These are phyloP conservation scores for Cheirogaleus medius DNA, from an alignment of 2,113 vertebrate genomes.

Conservation along the genomic window DNA sequence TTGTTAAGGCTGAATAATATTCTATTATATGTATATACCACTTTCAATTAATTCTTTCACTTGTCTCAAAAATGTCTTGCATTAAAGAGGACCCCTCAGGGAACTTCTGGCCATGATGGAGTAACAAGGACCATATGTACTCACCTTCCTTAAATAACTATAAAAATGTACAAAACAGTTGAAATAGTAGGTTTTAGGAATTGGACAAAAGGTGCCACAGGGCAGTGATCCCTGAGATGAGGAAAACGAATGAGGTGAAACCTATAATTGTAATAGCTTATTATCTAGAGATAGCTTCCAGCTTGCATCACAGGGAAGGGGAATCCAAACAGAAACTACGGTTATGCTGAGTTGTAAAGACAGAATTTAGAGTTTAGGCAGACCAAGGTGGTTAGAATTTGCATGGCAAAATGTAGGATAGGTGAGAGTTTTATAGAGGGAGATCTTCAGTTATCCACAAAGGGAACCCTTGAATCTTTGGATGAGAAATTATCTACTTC, in stretches of 20 bases:
- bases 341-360: not conserved
- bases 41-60: not conserved
- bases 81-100: not conserved
- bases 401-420: not conserved
- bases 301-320: not conserved
- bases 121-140: not conserved
- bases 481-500: not conserved
- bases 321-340: not conserved
- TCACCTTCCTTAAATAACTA: not conserved
- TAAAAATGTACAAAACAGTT: not conserved
- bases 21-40: not conserved
- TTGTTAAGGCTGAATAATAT: not conserved
- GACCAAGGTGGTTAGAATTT: not conserved
- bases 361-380: not conserved
- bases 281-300: not conserved
- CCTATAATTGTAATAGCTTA: not conserved
- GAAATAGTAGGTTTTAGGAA: not conserved
- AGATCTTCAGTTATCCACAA: not conserved
- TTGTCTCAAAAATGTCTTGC: not conserved
- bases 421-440: not conserved
- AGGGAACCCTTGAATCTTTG: conserved; percentile 4
- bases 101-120: not conserved
- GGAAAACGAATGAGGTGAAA: not conserved
- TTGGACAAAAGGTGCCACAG: not conserved
- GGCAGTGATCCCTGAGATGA: not conserved